Conservation (phyloP, 2,113 vertebrate genomes). For the Nothoprocta pentlandii region DNA sequence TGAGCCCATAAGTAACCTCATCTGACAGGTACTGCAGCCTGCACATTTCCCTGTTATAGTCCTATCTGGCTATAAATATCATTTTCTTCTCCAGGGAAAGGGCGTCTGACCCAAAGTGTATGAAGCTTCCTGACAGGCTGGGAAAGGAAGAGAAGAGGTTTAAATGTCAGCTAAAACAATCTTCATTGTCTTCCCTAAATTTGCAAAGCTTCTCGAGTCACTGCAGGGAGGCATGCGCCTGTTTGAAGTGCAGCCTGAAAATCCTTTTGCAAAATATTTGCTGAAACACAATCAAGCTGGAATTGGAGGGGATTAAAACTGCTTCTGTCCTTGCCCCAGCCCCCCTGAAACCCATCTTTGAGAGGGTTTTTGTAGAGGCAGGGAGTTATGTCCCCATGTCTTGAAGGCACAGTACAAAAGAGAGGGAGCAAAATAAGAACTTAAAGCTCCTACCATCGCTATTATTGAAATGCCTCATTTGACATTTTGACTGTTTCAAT, state of each 20-base stretch:
- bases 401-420: conserved; percentile 25
- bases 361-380: conserved; percentile 41
- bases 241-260: conserved; percentile 79
- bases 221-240: conserved; percentile 61
- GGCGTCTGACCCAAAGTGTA: conserved; percentile 56
- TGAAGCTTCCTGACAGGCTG: conserved; percentile 71
- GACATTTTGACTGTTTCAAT: conserved; percentile 69
- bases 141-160: conserved; percentile 68
- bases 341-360: conserved; percentile 15
- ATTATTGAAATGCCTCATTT: conserved; percentile 66
- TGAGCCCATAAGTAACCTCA: conserved; percentile 58
- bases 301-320: conserved; percentile 67
- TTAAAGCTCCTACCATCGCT: conserved; percentile 44
- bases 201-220: conserved; percentile 57
- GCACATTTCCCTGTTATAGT: conserved; percentile 44
- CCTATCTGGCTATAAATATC: conserved; percentile 70
- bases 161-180: conserved; percentile 80
- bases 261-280: conserved; percentile 81
- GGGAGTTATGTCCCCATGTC: conserved; percentile 15
- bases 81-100: conserved; percentile 70
- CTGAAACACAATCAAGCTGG: conserved; percentile 71
- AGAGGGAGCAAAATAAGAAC: conserved; percentile 35
- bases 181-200: conserved; percentile 73
- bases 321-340: conserved; percentile 20
- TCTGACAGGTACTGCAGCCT: conserved; percentile 60